Base-by-base conservation (phyloP, 2,888 invertebrate genomes). In the Hirtodrosophila duncani region DNA sequence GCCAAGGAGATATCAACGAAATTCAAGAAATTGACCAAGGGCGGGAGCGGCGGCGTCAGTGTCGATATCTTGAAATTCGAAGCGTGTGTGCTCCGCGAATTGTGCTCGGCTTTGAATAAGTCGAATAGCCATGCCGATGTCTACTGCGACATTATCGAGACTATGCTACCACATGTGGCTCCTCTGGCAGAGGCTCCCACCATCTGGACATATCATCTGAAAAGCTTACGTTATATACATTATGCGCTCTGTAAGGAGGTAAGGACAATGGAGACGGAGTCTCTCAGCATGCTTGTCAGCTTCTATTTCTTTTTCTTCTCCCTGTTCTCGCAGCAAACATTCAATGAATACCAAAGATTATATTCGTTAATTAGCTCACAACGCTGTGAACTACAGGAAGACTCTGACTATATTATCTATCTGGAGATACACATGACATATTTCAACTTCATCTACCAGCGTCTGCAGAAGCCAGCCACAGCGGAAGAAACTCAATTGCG, bases 141-240 rank as follows among this genome's bases (percentile, higher is more conserved):
- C 1, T 84, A 71, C 36, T 77, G 66, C 37, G 63, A 70, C 7
- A 79, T 84, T 14, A 62, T 67, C 9, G 60, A 30, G 0, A 10
- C 38, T 1, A 49, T 84, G 49, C 34, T 64, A 34, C 69, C 74
- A 1, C 45, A 67, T 7, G 53, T 81, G 7, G 24, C 36, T 5
- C 77, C 83, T 3, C 43, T 38, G 3, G 10, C 33, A 2, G 36
- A 42, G 3, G 61, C 61, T 37, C 46, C 64, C 1, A 61, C 60
- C 4, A 37, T 67, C 41, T 84, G 83, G 83, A 56, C 56, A 1
- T 21, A 43, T 3, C 82, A 68, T 42, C 37, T 84, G 11, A 57
- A 48, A 24, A 64, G 66, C 37, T 23, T 82, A 34, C 69, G 78
- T 0, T 84, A 70, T 44, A 69, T 82, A 6, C 74, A 80, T 18